Evolutionary conservation across 2,113 vertebrate species (phyloP), one percentile per base, ranked within the genome.

Genomic region (Pseudonaja textilis): DNA sequence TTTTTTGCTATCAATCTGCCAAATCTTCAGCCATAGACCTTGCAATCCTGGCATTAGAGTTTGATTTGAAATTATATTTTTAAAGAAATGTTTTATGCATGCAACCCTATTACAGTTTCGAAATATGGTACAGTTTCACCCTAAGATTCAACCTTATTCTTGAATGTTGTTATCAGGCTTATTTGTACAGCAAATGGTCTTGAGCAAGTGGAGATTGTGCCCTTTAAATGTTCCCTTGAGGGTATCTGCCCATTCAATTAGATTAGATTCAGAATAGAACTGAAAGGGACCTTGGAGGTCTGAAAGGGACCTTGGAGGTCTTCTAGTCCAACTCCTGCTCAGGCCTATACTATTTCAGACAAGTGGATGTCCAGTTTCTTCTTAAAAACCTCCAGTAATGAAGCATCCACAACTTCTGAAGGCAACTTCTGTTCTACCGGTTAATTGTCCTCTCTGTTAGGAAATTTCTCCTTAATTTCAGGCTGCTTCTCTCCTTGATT

Each of bases 161-260:
- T 23, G 42, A 69, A 2, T 29, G 52, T 4, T 81, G 74, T n/a
- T 61, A 55, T 86, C 64, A 59, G 45, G 87, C 47, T 47, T 47
- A 47, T 90, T 86, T 85, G 18, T 90, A 26, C 85, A 90, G 12
- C 12, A 93, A 86, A 86, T 86, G 92, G 47, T n/a, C n/a, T 47
- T 26, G 55, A 52, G 69, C 86, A 61, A 93, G 85, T 90, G 74
- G 69, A n/a, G 45, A 86, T 93, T 86, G 64, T 89, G 69, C 54
- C 42, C 50, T 92, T 89, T 85, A 85, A 85, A 86, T n/a, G 29
- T 4, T 69, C 12, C 12, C 61, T 4, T 69, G 29, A 69, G 12
- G 61, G 11, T 69, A n/a, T 69, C 12, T n/a, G 29, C 29, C 29
- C 61, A 16, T 69, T 69, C 61, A 69, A 69, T n/a, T n/a, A n/a